Conservation (phyloP, 2,888 invertebrate species). For the Marasmarcha lunaedactyla region DNA sequence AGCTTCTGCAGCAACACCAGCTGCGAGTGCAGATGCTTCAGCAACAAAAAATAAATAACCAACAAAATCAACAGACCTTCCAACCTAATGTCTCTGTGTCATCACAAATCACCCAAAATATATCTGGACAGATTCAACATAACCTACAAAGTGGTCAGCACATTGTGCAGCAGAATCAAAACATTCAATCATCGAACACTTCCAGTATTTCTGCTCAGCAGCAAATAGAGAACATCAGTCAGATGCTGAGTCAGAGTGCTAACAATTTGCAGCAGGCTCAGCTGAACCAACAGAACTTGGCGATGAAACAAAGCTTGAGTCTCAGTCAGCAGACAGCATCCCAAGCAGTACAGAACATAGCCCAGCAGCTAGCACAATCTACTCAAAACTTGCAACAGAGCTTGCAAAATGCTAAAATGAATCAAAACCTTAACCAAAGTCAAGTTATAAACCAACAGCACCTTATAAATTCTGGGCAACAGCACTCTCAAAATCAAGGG, state of each 20-base stretch:
- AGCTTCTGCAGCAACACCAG: conserved; percentile 70
- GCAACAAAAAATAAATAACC: conserved; percentile 35
- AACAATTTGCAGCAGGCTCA: conserved; percentile 59
- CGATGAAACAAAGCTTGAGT: conserved; percentile 53
- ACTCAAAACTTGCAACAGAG: conserved; percentile 49
- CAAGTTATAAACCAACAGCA: conserved; percentile 53
- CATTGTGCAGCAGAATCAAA: conserved; percentile 46
- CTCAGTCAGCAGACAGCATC: conserved; percentile 53
- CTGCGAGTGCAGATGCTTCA: conserved; percentile 64
- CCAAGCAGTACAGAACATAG: conserved; percentile 57
- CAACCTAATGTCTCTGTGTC: conserved; percentile 52
- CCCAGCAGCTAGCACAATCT: conserved; percentile 55
- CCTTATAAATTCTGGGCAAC: conserved; percentile 57
- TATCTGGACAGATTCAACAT: conserved; percentile 50
- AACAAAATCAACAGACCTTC: conserved; percentile 42
- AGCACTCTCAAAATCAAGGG: conserved; percentile 46
- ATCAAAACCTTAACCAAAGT: conserved; percentile 47
- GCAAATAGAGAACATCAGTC: conserved; percentile 73
- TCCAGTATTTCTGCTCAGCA: conserved; percentile 72
- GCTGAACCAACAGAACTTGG: conserved; percentile 50
- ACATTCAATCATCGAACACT: conserved; percentile 38
- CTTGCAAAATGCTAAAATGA: conserved; percentile 58
- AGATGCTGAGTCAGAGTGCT: conserved; percentile 64
- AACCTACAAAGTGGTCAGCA: conserved; percentile 51
- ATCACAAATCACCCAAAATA: conserved; percentile 52